These are phyloP conservation scores for Pipa parva DNA, from an alignment of 2,113 vertebrate species.

Conservation along the genomic window DNA sequence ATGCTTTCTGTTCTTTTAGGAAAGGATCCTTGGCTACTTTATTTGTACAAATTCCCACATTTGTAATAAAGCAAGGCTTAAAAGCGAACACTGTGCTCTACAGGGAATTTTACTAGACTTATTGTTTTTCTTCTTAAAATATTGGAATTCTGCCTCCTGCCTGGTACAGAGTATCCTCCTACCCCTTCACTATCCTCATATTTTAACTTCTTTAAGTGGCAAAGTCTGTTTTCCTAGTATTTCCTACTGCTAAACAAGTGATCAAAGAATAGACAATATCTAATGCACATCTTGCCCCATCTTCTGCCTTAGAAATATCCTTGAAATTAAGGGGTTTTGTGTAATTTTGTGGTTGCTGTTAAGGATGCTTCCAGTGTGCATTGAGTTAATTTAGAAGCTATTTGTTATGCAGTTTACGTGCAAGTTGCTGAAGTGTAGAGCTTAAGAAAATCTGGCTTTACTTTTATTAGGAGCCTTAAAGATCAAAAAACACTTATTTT, in stretches of 20 bases:
- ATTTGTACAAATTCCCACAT: too few relatives aligned
- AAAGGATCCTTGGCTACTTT: too few relatives aligned
- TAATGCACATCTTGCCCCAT: too few relatives aligned
- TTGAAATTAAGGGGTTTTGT: too few relatives aligned
- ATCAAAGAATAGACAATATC: background rate
- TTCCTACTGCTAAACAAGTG: background rate
- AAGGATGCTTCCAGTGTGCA: background rate
- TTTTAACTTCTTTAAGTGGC: background rate
- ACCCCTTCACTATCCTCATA: conserved; percentile 22
- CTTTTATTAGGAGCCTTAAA: conserved; percentile 45
- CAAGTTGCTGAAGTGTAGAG: conserved; percentile 32
- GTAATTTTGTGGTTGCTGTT: background rate
- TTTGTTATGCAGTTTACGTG: conserved; percentile 37
- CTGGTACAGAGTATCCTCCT: conserved; percentile 19
- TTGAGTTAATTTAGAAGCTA: conserved; percentile 27
- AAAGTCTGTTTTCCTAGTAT: background rate
- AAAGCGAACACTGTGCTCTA: too few relatives aligned
- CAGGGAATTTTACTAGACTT: conserved; percentile 13
- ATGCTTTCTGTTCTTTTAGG: too few relatives aligned
- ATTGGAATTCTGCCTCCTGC: conserved; percentile 25
- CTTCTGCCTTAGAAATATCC: too few relatives aligned
- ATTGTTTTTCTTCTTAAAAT: conserved; percentile 25
- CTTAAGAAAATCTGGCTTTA: conserved; percentile 38
- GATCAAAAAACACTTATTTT: conserved; percentile 38
- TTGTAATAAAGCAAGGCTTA: too few relatives aligned